Conservation (phyloP, 2,113 vertebrate genomes). For the Calidris pugnax region DNA sequence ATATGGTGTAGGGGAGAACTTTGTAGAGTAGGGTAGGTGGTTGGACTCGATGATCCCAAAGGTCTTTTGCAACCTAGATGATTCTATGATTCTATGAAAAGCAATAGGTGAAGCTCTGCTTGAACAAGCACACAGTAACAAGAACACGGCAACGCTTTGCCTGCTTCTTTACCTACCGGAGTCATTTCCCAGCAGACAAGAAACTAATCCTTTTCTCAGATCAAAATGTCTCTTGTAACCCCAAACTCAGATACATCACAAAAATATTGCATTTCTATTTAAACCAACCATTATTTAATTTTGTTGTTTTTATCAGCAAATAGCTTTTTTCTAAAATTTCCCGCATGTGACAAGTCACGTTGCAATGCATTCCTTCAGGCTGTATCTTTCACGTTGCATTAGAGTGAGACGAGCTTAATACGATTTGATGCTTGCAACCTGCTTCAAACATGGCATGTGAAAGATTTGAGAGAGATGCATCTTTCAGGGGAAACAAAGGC, state of each 20-base stretch:
- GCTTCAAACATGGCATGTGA: conserved; percentile 14
- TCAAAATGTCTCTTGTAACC: neutral
- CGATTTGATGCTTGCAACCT: conserved; percentile 49
- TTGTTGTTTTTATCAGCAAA: conserved; percentile 33
- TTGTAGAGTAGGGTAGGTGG: no score
- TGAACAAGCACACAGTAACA: no score
- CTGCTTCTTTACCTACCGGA: neutral
- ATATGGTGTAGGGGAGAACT: no score
- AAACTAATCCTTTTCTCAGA: conserved; percentile 9
- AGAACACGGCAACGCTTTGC: no score
- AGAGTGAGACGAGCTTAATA: neutral
- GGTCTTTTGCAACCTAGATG: no score
- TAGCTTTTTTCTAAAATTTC: conserved; percentile 20
- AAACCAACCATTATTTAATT: conserved; percentile 30
- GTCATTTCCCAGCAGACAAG: neutral
- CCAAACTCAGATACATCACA: neutral
- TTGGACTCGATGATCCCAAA: no score
- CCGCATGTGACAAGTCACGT: neutral
- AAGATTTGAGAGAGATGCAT: neutral
- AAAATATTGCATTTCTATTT: conserved; percentile 14
- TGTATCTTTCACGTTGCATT: conserved; percentile 45
- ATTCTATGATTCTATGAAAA: neutral
- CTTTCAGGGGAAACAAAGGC: neutral
- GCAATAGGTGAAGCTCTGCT: neutral
- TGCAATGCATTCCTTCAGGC: conserved; percentile 44